Conservation (phyloP, 2,888 invertebrate species). For the Scaeva pyrastri region DNA sequence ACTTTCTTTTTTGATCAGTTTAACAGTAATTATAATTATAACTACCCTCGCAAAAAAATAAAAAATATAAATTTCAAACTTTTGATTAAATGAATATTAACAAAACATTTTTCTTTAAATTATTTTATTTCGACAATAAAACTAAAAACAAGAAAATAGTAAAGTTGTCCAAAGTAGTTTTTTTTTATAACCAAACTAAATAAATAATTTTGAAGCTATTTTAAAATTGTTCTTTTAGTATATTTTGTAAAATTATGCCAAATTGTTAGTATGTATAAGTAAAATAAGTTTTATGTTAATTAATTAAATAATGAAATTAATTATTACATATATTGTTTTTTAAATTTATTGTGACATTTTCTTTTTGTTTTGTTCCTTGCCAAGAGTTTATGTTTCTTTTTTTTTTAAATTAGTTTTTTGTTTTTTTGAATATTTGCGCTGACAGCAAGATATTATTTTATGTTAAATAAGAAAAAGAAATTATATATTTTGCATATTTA, state of each 20-base stretch:
- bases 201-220: slow-evolving; percentile 26
- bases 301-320: slow-evolving; percentile 27
- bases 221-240: slow-evolving; percentile 36
- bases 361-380: slow-evolving; percentile 62
- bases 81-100: slow-evolving; percentile 65
- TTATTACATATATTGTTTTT: slow-evolving; percentile 29
- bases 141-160: background rate
- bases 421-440: slow-evolving; percentile 17
- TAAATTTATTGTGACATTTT: slow-evolving; percentile 29
- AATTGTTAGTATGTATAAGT: slow-evolving; percentile 53
- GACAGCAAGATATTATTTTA: slow-evolving; percentile 59
- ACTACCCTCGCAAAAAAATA: slow-evolving; percentile 54
- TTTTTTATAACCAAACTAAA: background rate
- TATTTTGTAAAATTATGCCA: slow-evolving; percentile 61
- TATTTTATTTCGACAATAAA: background rate
- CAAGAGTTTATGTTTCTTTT: slow-evolving; percentile 28
- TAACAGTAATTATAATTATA: too few species aligned
- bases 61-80: slow-evolving; percentile 18
- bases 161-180: slow-evolving; percentile 51
- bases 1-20: background rate
- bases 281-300: slow-evolving; percentile 41
- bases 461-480: slow-evolving; percentile 36
- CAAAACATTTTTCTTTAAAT: slow-evolving; percentile 39
- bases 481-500: slow-evolving; percentile 39
- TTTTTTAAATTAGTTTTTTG: background rate